Percentiles rank a stretch among this genome's conserved stretches.
Evolutionary conservation across 2,888 invertebrate genomes (phyloP).

Genomic region (Timema cristinae): DNA sequence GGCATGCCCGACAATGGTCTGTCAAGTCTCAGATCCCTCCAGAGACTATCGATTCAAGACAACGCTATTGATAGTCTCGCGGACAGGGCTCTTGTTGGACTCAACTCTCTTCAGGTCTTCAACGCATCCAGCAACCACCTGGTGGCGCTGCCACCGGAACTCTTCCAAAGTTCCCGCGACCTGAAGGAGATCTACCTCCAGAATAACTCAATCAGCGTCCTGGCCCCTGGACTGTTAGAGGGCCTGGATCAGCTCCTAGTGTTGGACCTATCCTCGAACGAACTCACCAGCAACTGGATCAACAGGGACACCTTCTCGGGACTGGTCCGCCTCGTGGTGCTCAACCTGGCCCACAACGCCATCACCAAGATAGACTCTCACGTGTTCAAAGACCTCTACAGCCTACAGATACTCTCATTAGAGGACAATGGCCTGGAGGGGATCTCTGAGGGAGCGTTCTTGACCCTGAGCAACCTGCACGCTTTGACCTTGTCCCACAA

Average conservation of each 20-base stretch:
- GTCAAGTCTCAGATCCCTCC: constrained; percentile 64
- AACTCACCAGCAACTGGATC: constrained; percentile 72
- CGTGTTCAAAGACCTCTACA: constrained; percentile 70
- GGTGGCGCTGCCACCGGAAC: constrained; percentile 70
- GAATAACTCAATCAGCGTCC: constrained; percentile 70
- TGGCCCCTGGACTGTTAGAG: constrained; percentile 71
- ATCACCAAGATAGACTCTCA: constrained; percentile 66
- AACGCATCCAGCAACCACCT: constrained; percentile 77
- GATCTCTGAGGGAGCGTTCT: constrained; percentile 70
- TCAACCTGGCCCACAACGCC: constrained; percentile 70
- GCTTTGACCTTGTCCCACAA: constrained; percentile 71
- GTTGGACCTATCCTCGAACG: constrained; percentile 69
- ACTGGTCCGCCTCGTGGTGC: constrained; percentile 65
- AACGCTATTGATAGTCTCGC: constrained; percentile 70
- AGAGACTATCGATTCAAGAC: constrained; percentile 66
- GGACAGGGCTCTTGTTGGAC: constrained; percentile 68
- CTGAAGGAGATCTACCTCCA: constrained; percentile 68
- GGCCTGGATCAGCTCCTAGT: constrained; percentile 68
- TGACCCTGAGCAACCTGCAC: constrained; percentile 70
- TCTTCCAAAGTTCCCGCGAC: constrained; percentile 69
- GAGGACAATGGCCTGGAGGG: constrained; percentile 66
- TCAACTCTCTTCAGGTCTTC: constrained; percentile 63
- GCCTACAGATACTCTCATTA: constrained; percentile 68
- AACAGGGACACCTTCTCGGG: constrained; percentile 73
- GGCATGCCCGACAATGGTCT: constrained; percentile 67